These are phyloP conservation scores for Drosophila tani DNA, from an alignment of 1,140 invertebrate genomes.

Conservation along the genomic window DNA sequence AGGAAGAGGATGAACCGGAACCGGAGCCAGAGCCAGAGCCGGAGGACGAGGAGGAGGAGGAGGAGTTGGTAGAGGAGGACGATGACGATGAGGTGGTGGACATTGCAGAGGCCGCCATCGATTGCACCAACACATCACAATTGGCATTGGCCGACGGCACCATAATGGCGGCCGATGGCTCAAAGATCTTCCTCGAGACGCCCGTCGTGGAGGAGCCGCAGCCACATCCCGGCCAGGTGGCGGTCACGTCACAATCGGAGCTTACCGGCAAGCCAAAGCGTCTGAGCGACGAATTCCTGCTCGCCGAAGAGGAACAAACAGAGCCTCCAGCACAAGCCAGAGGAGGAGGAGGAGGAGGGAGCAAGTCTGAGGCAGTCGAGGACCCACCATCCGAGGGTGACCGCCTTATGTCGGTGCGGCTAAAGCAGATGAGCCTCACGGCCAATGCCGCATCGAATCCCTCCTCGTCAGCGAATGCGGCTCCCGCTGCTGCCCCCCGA, in stretches of 20 bases:
- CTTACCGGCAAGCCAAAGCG: slow-evolving; percentile 76
- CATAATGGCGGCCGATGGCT: slow-evolving; percentile 72
- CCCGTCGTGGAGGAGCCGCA: slow-evolving; percentile 78
- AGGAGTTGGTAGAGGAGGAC: slow-evolving; percentile 54
- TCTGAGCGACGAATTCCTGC: slow-evolving; percentile 80
- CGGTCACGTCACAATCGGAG: slow-evolving; percentile 33
- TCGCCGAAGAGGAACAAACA: slow-evolving; percentile 44
- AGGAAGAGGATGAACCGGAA: slow-evolving; percentile 43
- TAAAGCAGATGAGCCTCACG: slow-evolving; percentile 79
- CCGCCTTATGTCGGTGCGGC: slow-evolving; percentile 78
- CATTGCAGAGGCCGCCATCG: slow-evolving; percentile 27
- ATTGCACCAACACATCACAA: slow-evolving; percentile 71
- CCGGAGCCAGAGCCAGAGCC: slow-evolving; percentile 33
- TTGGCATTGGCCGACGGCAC: slow-evolving; percentile 58
- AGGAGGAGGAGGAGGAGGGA: slow-evolving; percentile 8
- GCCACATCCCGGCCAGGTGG: slow-evolving; percentile 33
- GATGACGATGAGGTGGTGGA: slow-evolving; percentile 40
- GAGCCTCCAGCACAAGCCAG: slow-evolving; percentile 11
- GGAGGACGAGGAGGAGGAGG: slow-evolving; percentile 60
- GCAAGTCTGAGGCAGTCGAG: slow-evolving; percentile 49
- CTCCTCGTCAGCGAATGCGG: slow-evolving; percentile 16
- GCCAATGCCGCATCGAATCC: slow-evolving; percentile 44
- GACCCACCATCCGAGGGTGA: slow-evolving; percentile 24
- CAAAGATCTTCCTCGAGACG: slow-evolving; percentile 79
- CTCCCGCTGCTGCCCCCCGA: not conserved